A percentile compares a stretch with the other conserved stretches of the same genome.
phyloP scores from a whole-genome alignment of 2,113 vertebrate genomes.

The Brienomyrus brachyistius region DNA sequence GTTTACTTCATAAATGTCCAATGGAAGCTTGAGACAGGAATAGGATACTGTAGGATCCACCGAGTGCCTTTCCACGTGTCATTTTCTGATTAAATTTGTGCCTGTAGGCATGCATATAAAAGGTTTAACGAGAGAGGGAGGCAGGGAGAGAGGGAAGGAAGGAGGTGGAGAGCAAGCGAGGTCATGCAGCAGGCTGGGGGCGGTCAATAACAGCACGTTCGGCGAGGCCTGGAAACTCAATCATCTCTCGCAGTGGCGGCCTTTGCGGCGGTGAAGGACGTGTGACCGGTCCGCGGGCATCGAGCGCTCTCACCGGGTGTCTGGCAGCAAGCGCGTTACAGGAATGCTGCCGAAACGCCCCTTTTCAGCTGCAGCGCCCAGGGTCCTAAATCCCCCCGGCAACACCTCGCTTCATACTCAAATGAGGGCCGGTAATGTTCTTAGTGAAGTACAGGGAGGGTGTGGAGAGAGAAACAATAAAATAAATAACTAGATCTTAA shows the following conservation, averaged over 20 bases:
- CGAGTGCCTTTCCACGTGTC: background rate
- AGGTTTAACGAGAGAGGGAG: background rate
- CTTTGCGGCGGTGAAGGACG: slow-evolving; percentile 9
- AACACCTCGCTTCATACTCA: background rate
- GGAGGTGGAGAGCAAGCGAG: background rate
- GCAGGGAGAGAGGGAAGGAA: background rate
- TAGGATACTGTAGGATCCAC: background rate
- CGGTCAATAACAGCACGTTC: slow-evolving; percentile 10
- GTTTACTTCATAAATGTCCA: background rate
- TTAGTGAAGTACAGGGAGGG: background rate
- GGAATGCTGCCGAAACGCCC: background rate
- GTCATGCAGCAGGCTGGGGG: slow-evolving; percentile 4
- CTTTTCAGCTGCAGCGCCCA: background rate
- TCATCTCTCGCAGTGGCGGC: slow-evolving; percentile 9
- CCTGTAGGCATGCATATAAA: background rate
- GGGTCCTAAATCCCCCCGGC: background rate
- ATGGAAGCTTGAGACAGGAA: background rate
- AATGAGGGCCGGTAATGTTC: background rate
- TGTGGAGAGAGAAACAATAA: background rate
- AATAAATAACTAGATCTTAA: background rate
- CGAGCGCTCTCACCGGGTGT: background rate
- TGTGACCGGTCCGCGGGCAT: background rate
- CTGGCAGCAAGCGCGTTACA: background rate
- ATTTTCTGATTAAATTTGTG: background rate
- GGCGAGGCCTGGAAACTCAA: slow-evolving; percentile 10